phyloP scores from a whole-genome alignment of 2,797 vertebrate species.

The Helicolenus hilgendorfi region DNA sequence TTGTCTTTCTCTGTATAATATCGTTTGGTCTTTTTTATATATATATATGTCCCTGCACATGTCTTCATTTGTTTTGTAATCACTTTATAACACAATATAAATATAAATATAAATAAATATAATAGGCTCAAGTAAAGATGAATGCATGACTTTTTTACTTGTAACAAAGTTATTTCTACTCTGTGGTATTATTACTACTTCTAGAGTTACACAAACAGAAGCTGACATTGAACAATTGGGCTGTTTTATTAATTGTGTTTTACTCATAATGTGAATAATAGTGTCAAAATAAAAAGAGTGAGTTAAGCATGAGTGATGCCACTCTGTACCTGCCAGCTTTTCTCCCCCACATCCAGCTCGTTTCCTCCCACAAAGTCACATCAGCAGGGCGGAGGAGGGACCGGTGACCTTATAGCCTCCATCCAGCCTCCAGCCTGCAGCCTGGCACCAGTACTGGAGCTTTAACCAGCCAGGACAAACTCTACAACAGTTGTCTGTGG shows the following conservation, averaged over 20 bases:
- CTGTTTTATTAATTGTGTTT: not conserved
- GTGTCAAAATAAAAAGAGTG: not conserved
- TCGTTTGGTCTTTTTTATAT: too few species aligned
- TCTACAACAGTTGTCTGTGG: not conserved
- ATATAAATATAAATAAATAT: too few species aligned
- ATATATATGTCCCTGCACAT: too few species aligned
- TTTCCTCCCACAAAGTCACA: slow-evolving; percentile 38
- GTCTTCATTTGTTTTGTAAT: too few species aligned
- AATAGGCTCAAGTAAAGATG: too few species aligned
- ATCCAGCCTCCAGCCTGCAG: slow-evolving; percentile 16
- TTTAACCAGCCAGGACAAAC: not conserved
- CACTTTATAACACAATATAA: too few species aligned
- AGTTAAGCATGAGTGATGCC: not conserved
- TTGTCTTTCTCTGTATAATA: too few species aligned
- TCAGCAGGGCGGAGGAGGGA: slow-evolving; percentile 16
- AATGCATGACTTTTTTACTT: not conserved
- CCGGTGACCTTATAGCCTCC: slow-evolving; percentile 50
- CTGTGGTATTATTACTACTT: not conserved
- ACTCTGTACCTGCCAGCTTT: not conserved
- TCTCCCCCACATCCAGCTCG: slow-evolving; percentile 16
- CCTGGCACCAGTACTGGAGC: not conserved
- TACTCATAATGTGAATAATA: not conserved
- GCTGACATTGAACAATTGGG: not conserved
- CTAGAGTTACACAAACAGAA: not conserved
- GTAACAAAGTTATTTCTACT: not conserved